Percentiles rank a stretch among this genome's conserved stretches.
Evolutionary conservation across 1,140 invertebrate species (phyloP).

Genomic region (Drosophila parabipectinata): DNA sequence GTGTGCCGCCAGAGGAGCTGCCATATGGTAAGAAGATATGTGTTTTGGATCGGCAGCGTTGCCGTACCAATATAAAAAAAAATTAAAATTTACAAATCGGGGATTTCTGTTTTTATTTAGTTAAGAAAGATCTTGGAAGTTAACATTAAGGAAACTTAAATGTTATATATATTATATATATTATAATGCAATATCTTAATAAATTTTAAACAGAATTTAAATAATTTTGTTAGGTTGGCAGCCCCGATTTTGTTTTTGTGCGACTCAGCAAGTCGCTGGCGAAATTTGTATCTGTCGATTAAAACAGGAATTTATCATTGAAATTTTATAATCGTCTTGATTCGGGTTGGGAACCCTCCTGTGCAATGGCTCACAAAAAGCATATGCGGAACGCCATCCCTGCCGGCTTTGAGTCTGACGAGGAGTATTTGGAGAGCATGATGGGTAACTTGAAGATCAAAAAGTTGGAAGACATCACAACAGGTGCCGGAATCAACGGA

Average conservation of each 20-base stretch:
- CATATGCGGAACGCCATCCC: conserved; percentile 47
- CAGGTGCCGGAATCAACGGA: conserved; percentile 75
- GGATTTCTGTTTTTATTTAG: no score
- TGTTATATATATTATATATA: no score
- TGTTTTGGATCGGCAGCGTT: background rate
- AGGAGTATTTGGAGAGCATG: conserved; percentile 55
- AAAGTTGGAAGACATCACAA: conserved; percentile 75
- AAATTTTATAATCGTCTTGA: background rate
- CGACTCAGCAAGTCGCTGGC: conserved; percentile 18
- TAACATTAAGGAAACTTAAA: no score
- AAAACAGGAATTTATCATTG: conserved; percentile 10
- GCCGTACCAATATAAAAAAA: background rate
- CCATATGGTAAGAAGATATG: background rate
- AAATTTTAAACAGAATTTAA: no score
- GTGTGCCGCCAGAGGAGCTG: conserved; percentile 14
- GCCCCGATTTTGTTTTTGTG: conserved; percentile 18
- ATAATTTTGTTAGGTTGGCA: conserved; percentile 8
- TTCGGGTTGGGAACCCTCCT: conserved; percentile 1
- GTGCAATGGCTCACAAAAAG: conserved; percentile 39
- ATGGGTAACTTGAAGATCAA: conserved; percentile 73
- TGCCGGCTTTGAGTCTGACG: conserved; percentile 70
- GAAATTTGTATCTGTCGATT: conserved; percentile 21
- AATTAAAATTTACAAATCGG: background rate
- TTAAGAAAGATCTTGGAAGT: no score
- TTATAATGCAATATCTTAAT: background rate